phyloP scores from a whole-genome alignment of 2,888 invertebrate genomes.

The Netelia virgata region DNA sequence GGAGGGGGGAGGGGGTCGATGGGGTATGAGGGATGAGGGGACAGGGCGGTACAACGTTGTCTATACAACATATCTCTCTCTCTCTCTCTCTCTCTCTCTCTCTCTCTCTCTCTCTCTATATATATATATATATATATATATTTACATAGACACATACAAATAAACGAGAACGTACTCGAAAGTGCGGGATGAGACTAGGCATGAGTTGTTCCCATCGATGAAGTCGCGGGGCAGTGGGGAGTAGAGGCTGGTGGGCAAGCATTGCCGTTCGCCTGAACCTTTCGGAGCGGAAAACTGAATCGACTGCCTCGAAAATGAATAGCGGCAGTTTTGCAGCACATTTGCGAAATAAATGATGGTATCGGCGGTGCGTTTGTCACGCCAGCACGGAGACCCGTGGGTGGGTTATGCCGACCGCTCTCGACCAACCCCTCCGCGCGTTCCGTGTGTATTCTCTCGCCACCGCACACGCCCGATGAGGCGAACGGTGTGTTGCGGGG shows the following conservation, averaged over 20 bases:
- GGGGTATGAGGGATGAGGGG: slow-evolving; percentile 55
- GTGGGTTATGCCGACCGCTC: slow-evolving; percentile 62
- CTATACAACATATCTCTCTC: slow-evolving; percentile 20
- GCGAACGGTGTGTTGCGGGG: slow-evolving; percentile 44
- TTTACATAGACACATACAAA: slow-evolving; percentile 32
- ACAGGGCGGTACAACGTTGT: slow-evolving; percentile 30
- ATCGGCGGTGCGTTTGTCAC: slow-evolving; percentile 85
- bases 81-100: too few relatives aligned
- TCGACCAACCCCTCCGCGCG: slow-evolving; percentile 62
- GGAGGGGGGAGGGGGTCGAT: slow-evolving; percentile 51
- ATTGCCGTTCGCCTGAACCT: slow-evolving; percentile 69
- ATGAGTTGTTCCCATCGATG: slow-evolving; percentile 51
- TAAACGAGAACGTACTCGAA: slow-evolving; percentile 36
- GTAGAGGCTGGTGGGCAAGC: background rate
- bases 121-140: slow-evolving; percentile 14
- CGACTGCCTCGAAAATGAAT: slow-evolving; percentile 84
- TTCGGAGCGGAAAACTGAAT: slow-evolving; percentile 83
- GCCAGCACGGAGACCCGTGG: slow-evolving; percentile 68
- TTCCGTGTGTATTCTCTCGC: slow-evolving; percentile 48
- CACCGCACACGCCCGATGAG: slow-evolving; percentile 38
- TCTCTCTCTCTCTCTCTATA: too few relatives aligned
- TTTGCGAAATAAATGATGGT: slow-evolving; percentile 85
- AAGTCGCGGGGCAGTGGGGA: slow-evolving; percentile 16
- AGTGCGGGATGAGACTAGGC: slow-evolving; percentile 35
- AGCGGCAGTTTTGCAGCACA: slow-evolving; percentile 85